These are phyloP conservation scores for Choristoneura fumiferana DNA, from an alignment of 1,140 invertebrate species.

Conservation along the genomic window DNA sequence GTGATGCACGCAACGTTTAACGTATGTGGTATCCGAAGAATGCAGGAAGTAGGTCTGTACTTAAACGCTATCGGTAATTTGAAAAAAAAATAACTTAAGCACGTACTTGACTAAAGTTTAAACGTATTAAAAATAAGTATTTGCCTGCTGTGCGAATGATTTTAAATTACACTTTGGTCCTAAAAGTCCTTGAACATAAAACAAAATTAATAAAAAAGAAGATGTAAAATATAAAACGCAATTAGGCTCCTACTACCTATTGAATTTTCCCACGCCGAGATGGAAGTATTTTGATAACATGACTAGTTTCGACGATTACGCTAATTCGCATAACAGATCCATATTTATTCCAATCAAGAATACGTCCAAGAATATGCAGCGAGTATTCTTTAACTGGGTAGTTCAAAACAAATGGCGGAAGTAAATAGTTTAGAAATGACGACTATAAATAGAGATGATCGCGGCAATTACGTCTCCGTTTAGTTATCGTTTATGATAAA, in stretches of 20 bases:
- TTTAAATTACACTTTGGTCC: slow-evolving; percentile 19
- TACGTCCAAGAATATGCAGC: slow-evolving; percentile 3
- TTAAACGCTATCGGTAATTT: no score
- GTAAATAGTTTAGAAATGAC: slow-evolving; percentile 37
- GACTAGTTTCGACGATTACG: not conserved
- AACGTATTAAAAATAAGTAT: no score
- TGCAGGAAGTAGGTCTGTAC: no score
- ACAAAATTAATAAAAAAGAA: no score
- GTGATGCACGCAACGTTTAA: slow-evolving; percentile 4
- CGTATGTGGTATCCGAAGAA: no score
- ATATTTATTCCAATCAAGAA: slow-evolving; percentile 7
- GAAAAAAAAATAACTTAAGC: no score
- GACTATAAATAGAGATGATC: slow-evolving; percentile 37
- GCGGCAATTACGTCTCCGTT: slow-evolving; percentile 11
- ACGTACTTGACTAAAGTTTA: no score
- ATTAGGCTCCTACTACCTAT: not conserved
- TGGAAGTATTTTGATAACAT: not conserved
- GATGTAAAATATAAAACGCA: no score
- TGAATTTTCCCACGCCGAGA: slow-evolving; percentile 4
- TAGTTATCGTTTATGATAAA: slow-evolving; percentile 5
- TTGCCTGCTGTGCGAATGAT: slow-evolving; percentile 14
- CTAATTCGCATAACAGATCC: slow-evolving; percentile 3
- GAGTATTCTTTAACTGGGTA: slow-evolving; percentile 25
- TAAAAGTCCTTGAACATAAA: no score
- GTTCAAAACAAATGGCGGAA: slow-evolving; percentile 38